A percentile compares a stretch with the other conserved stretches of the same genome.
Evolutionary conservation across 2,888 invertebrate species (phyloP).

Genomic region (Adelognathus sp.): DNA sequence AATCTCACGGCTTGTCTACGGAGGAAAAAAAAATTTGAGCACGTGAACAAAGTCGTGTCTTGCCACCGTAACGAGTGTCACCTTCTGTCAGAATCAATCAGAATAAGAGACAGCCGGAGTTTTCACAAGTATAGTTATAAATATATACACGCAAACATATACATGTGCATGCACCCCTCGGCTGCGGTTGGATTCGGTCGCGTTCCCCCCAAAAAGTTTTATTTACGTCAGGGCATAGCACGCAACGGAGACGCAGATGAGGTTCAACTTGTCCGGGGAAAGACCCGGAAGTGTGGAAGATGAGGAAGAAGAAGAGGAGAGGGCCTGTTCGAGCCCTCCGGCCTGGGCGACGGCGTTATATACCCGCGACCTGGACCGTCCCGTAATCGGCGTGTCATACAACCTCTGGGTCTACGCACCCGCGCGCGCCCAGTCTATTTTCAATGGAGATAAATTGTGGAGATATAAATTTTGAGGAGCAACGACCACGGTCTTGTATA

Average conservation of each 20-base stretch:
- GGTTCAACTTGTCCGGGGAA: constrained; percentile 21
- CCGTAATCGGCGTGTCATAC: constrained; percentile 35
- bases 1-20: background rate
- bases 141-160: constrained; percentile 6
- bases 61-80: constrained; percentile 14
- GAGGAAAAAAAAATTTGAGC: background rate
- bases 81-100: constrained; percentile 30
- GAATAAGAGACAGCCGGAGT: constrained; percentile 21
- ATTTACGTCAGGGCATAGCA: constrained; percentile 21
- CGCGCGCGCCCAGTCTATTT: constrained; percentile 52
- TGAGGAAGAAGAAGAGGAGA: constrained; percentile 28
- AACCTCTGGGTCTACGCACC: constrained; percentile 11
- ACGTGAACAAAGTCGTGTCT: background rate
- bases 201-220: constrained; percentile 18
- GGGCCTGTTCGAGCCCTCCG: constrained; percentile 4
- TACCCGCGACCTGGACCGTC: background rate
- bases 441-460: constrained; percentile 57
- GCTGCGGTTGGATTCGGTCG: background rate
- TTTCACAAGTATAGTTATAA: background rate
- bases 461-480: constrained; percentile 57
- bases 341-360: background rate
- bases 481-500: constrained; percentile 51
- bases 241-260: background rate
- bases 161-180: background rate
- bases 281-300: background rate